Evolutionary conservation across 2,888 invertebrate genomes (phyloP).

Genomic region (Dorcus parallelipipedus): DNA sequence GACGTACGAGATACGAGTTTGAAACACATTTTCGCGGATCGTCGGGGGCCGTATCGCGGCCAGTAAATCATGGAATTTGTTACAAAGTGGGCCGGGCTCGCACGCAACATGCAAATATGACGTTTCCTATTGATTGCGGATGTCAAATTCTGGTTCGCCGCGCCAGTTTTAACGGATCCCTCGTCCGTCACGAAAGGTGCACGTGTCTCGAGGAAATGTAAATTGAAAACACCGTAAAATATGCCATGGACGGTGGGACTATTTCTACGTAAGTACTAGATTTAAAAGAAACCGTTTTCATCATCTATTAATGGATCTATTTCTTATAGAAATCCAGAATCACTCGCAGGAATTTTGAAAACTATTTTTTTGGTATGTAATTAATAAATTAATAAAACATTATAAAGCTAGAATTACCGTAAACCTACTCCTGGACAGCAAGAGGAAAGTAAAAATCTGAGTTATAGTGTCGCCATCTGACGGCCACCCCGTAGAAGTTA

Average conservation of each 20-base stretch:
- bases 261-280: conserved; percentile 5
- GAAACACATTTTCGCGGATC: neutral
- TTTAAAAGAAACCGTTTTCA: neutral
- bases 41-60: neutral
- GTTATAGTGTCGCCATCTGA: too few relatives aligned
- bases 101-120: conserved; percentile 24
- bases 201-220: conserved; percentile 5
- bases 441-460: too few relatives aligned
- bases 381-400: neutral
- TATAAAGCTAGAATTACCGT: too few relatives aligned
- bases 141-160: conserved; percentile 23
- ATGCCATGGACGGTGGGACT: conserved; percentile 9
- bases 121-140: conserved; percentile 25
- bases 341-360: conserved; percentile 20
- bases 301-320: too few relatives aligned
- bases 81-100: conserved; percentile 21
- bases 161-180: conserved; percentile 6
- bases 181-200: conserved; percentile 3
- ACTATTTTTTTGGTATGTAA: conserved; percentile 23
- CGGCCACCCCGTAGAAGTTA: too few relatives aligned
- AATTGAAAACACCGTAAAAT: neutral
- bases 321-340: conserved; percentile 19
- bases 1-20: neutral
- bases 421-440: too few relatives aligned
- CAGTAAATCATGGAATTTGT: conserved; percentile 17